Evolutionary conservation across 2,888 invertebrate genomes (phyloP), one percentile per base, ranked within the genome.

Genomic region (Caenorhabditis drosophilae): DNA sequence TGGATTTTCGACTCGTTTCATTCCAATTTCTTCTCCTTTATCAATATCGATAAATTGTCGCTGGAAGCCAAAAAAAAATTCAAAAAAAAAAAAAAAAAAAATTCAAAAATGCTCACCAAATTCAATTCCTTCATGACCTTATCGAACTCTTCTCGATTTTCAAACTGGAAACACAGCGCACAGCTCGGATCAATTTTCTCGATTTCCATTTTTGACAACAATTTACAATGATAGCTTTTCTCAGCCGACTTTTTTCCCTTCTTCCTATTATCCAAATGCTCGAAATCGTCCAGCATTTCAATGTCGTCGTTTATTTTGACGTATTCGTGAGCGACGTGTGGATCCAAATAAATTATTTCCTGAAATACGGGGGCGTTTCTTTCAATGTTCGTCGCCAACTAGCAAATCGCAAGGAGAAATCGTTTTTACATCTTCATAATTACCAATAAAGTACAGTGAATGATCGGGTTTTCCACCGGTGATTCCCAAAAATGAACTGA

Each of bases 391-490:
- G 31, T 31, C 12, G 6, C 18, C 9, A 31, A 47, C 15, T 23
- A 4, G 12, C 18, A 22, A 36, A n/a, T n/a, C n/a, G n/a, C n/a
- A n/a, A n/a, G n/a, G n/a, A n/a, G n/a, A n/a, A n/a, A n/a, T n/a
- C n/a, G n/a, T n/a, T n/a, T 41, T 44, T 36, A 79, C 77, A 48
- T 75, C 51, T 23, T 64, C 89, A 88, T 93, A 93, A 84, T 90
- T 93, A 46, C 94, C 95, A 67, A 94, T 89, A 86, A 95, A 93
- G 85, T 92, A 95, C 34, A 94, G 86, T 16, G 94, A 92, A 87
- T 93, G 93, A 83, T 91, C 91, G 0, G 94, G 94, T 77, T 91
- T 88, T 15, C 95, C 95, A 7, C 94, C 95, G 81, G 94, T 92
- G 49, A 94, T 90, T 22, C 95, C 94, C 78, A 94, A 89, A 80